Evolutionary conservation across 2,113 vertebrate genomes (phyloP).

Genomic region (Chamaea fasciata): DNA sequence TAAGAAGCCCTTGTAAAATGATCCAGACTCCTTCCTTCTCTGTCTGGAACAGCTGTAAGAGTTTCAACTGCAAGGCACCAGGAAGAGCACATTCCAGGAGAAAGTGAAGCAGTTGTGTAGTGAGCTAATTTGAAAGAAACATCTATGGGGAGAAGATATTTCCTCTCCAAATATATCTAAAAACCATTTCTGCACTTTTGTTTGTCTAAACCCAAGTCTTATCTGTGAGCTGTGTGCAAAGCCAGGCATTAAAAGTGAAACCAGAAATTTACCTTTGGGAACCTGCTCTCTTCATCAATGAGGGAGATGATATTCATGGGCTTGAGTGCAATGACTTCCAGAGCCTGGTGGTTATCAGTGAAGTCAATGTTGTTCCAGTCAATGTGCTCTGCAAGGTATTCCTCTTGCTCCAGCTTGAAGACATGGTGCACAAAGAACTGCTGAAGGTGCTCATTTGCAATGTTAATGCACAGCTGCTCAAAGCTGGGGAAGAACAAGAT

Average conservation of each 20-base stretch:
- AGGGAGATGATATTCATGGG: conserved; percentile 90
- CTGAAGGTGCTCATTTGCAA: conserved; percentile 95
- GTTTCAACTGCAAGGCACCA: neutral
- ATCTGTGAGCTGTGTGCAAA: neutral
- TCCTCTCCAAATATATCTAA: neutral
- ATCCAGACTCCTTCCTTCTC: neutral
- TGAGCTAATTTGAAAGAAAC: neutral
- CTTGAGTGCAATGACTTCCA: conserved; percentile 85
- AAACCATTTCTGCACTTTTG: neutral
- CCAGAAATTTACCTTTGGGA: conserved; percentile 82
- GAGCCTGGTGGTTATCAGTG: conserved; percentile 80
- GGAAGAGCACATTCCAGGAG: neutral
- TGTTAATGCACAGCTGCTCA: conserved; percentile 98
- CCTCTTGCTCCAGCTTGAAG: conserved; percentile 93
- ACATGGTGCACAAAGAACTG: conserved; percentile 93
- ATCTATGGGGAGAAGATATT: neutral
- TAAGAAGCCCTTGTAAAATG: neutral
- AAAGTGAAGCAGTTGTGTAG: neutral
- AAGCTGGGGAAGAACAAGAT: conserved; percentile 74
- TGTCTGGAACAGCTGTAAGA: neutral
- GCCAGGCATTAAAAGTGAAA: neutral
- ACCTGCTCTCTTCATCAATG: conserved; percentile 94
- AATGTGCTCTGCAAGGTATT: conserved; percentile 84
- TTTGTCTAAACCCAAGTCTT: neutral
- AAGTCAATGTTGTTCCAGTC: conserved; percentile 86